These are phyloP conservation scores for Conger conger DNA, from an alignment of 2,113 vertebrate species.

Conservation along the genomic window DNA sequence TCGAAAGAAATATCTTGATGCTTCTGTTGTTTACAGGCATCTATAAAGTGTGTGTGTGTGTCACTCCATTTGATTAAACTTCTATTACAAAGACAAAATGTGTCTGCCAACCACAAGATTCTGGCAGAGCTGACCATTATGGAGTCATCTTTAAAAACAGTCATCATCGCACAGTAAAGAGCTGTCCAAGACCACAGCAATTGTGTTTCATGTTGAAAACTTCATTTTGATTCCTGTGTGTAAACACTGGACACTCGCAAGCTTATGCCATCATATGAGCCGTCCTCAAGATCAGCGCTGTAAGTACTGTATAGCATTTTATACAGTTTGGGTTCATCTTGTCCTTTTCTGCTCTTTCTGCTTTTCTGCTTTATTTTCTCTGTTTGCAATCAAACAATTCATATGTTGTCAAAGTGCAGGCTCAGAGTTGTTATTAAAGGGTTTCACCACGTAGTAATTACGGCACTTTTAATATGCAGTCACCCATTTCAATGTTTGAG, in stretches of 20 bases:
- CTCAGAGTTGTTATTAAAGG: too few relatives aligned
- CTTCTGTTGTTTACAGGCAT: background rate
- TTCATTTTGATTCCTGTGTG: background rate
- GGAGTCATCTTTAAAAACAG: background rate
- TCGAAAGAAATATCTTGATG: background rate
- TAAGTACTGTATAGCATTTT: background rate
- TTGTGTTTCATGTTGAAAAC: background rate
- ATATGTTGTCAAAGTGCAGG: too few relatives aligned
- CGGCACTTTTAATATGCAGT: too few relatives aligned
- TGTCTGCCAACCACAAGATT: background rate
- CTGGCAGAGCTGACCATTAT: background rate
- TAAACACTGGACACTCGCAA: background rate
- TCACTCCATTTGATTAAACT: background rate
- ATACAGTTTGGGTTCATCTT: too few relatives aligned
- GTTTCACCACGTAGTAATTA: too few relatives aligned
- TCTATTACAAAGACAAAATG: background rate
- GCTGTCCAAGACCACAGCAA: conserved; percentile 1
- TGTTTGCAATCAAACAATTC: too few relatives aligned
- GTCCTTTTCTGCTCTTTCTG: too few relatives aligned
- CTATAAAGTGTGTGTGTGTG: background rate
- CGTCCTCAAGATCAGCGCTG: background rate
- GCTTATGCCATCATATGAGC: background rate
- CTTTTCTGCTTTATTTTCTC: too few relatives aligned
- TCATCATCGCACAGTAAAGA: background rate
- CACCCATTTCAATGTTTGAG: too few relatives aligned